Conservation (phyloP, 2,888 invertebrate species). For the Eupeodes luniger region DNA sequence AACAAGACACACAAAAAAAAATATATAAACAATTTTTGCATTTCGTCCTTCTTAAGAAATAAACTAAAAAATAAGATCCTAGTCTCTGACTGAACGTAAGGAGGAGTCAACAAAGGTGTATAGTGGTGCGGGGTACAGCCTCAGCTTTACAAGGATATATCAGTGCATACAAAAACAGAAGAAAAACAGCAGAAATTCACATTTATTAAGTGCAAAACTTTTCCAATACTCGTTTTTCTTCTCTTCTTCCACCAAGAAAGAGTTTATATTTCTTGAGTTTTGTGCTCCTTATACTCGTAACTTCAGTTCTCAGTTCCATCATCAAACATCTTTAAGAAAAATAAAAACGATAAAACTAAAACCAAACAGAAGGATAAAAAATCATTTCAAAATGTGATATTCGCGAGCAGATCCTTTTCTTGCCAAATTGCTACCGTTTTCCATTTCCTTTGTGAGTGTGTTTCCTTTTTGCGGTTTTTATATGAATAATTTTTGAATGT, state of each 20-base stretch:
- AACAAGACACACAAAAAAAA: background rate
- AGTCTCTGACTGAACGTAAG: slow-evolving; percentile 5
- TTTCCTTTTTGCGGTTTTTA: slow-evolving; percentile 49
- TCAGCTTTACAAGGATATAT: slow-evolving; percentile 41
- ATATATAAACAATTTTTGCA: slow-evolving; percentile 27
- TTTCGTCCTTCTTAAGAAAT: slow-evolving; percentile 9
- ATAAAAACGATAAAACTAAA: background rate
- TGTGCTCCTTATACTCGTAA: background rate
- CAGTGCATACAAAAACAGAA: slow-evolving; percentile 22
- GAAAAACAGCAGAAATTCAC: slow-evolving; percentile 53
- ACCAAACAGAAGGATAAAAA: slow-evolving; percentile 22
- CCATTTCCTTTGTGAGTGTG: slow-evolving; percentile 67
- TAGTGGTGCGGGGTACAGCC: background rate
- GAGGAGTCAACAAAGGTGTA: slow-evolving; percentile 54
- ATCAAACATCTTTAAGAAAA: slow-evolving; percentile 16
- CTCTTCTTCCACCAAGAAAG: slow-evolving; percentile 25
- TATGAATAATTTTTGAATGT: background rate
- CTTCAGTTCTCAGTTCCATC: slow-evolving; percentile 17
- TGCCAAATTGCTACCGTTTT: slow-evolving; percentile 67
- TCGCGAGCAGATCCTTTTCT: slow-evolving; percentile 57
- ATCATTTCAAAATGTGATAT: slow-evolving; percentile 70
- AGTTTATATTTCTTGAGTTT: slow-evolving; percentile 32
- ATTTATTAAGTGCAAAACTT: slow-evolving; percentile 76
- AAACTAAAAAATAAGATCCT: slow-evolving; percentile 2
- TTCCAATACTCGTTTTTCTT: slow-evolving; percentile 68